These are phyloP conservation scores for Hydrozoanthus gracilis DNA, from an alignment of 92 coral and sea anemone genomes.

Conservation along the genomic window DNA sequence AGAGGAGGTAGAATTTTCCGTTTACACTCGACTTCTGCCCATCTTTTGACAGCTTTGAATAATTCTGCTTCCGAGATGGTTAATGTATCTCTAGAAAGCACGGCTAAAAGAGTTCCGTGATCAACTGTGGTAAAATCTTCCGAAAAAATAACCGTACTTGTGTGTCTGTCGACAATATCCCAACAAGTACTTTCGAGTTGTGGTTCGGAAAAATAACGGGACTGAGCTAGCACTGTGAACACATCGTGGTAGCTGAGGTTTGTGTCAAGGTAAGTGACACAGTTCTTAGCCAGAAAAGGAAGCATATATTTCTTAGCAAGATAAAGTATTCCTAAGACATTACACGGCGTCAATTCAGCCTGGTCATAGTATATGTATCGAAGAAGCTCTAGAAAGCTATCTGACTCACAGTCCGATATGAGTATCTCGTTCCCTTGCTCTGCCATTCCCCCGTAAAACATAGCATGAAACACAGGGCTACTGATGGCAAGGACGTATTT, in stretches of 20 bases:
- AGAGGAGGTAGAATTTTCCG: slow-evolving; percentile 63
- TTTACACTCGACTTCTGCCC: slow-evolving; percentile 85
- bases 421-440: slow-evolving; percentile 70
- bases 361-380: slow-evolving; percentile 84
- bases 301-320: slow-evolving; percentile 87
- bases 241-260: slow-evolving; percentile 84
- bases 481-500: slow-evolving; percentile 82
- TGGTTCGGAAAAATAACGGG: slow-evolving; percentile 80
- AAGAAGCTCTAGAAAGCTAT: slow-evolving; percentile 75
- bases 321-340: slow-evolving; percentile 82
- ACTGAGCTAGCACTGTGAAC: slow-evolving; percentile 80
- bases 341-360: slow-evolving; percentile 68
- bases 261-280: slow-evolving; percentile 78
- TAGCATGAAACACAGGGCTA: slow-evolving; percentile 85
- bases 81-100: slow-evolving; percentile 76
- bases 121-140: slow-evolving; percentile 78
- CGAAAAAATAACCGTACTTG: slow-evolving; percentile 70
- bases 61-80: slow-evolving; percentile 80
- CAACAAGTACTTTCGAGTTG: slow-evolving; percentile 86
- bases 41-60: slow-evolving; percentile 77
- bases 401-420: slow-evolving; percentile 77
- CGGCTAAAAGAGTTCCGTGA: slow-evolving; percentile 77
- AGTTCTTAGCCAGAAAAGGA: slow-evolving; percentile 82
- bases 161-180: slow-evolving; percentile 87
- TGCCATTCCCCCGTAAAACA: slow-evolving; percentile 89